A percentile compares a stretch with the other conserved stretches of the same genome.
These are phyloP conservation scores for Therioaphis trifolii DNA, from an alignment of 2,888 invertebrate genomes.

Conservation along the genomic window DNA sequence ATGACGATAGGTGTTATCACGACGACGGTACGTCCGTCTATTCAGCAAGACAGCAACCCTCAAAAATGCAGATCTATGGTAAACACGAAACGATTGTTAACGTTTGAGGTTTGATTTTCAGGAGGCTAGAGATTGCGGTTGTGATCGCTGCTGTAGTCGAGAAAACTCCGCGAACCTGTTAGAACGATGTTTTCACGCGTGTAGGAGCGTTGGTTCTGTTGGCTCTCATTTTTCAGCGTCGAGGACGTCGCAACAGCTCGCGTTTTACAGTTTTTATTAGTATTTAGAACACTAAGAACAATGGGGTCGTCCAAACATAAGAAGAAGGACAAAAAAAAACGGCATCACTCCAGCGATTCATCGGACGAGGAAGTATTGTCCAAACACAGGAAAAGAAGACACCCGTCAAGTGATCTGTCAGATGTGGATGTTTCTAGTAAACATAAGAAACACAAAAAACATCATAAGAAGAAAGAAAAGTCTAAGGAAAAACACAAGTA, in stretches of 20 bases:
- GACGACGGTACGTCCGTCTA: neutral
- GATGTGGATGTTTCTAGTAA: slow-evolving; percentile 30
- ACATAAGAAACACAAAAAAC: slow-evolving; percentile 56
- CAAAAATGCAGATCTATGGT: neutral
- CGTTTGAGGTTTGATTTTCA: neutral
- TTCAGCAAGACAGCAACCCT: neutral
- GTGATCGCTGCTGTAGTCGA: no score
- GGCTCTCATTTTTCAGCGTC: neutral
- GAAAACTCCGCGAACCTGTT: no score
- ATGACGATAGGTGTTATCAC: neutral
- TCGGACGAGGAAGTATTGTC: slow-evolving; percentile 29
- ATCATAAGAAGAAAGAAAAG: slow-evolving; percentile 56
- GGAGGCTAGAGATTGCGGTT: no score
- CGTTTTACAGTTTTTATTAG: neutral
- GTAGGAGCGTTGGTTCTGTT: no score
- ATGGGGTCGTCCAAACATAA: slow-evolving; percentile 59
- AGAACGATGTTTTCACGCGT: no score
- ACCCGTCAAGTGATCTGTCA: slow-evolving; percentile 50
- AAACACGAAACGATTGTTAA: neutral
- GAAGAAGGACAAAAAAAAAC: slow-evolving; percentile 56
- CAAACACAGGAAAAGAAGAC: slow-evolving; percentile 52
- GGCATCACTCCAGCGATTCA: slow-evolving; percentile 50
- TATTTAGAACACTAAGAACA: neutral
- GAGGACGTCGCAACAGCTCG: neutral
- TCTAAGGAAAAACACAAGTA: slow-evolving; percentile 52